A percentile compares a stretch with the other conserved stretches of the same genome.
phyloP scores from a whole-genome alignment of 2,888 invertebrate genomes.

The Melieria crassipennis region DNA sequence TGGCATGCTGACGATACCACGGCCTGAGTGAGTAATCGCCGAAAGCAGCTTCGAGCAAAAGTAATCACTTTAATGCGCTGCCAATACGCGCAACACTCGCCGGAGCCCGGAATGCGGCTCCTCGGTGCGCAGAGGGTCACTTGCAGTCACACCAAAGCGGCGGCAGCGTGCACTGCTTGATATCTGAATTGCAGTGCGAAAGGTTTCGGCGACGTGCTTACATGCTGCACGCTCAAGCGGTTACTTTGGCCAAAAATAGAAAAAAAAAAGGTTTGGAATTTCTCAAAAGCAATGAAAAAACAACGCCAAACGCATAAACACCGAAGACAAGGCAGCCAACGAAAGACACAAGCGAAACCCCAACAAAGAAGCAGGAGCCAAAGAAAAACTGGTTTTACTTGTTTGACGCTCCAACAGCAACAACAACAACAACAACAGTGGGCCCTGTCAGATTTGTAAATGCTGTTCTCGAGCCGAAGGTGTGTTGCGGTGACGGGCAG shows the following conservation, averaged over 20 bases:
- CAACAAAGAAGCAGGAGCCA: not conserved
- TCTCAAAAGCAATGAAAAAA: too few species aligned
- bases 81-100: not conserved
- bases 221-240: too few species aligned
- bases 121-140: too few species aligned
- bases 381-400: conserved; percentile 15
- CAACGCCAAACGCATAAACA: not conserved
- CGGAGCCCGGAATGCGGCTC: too few species aligned
- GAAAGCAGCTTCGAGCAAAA: conserved; percentile 5
- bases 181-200: too few species aligned
- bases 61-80: conserved; percentile 21
- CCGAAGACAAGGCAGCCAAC: not conserved
- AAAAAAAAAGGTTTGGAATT: too few species aligned
- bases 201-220: too few species aligned
- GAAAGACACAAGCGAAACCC: not conserved
- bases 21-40: conserved; percentile 9
- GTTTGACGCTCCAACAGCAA: conserved; percentile 2
- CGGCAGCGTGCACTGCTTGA: too few species aligned
- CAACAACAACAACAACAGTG: not conserved
- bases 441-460: conserved; percentile 11
- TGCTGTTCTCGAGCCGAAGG: too few species aligned
- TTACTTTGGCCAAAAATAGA: too few species aligned
- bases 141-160: too few species aligned
- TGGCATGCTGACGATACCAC: not conserved
- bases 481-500: too few species aligned